These are phyloP conservation scores for Euzetes globulus DNA, from an alignment of 2,888 invertebrate genomes.

Conservation along the genomic window DNA sequence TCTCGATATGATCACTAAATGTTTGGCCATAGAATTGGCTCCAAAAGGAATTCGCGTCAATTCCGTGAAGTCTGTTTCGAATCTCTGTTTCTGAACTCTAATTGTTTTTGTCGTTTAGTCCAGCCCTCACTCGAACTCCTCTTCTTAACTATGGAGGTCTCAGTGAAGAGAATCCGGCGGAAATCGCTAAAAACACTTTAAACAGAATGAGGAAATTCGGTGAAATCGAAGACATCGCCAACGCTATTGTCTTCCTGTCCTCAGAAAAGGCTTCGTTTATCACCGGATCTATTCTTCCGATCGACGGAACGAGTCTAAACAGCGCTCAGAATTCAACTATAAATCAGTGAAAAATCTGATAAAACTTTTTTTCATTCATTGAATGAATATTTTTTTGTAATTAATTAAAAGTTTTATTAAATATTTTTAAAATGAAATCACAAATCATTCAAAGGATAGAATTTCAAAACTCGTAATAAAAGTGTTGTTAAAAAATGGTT, in stretches of 20 bases:
- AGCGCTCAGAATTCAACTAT: neutral
- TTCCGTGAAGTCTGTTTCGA: neutral
- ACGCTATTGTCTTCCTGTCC: neutral
- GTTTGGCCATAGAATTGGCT: conserved; percentile 22
- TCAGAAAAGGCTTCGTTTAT: conserved; percentile 25
- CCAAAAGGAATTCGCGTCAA: conserved; percentile 27
- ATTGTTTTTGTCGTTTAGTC: neutral
- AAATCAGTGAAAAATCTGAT: too few relatives aligned
- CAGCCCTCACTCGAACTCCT: neutral
- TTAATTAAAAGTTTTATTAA: too few relatives aligned
- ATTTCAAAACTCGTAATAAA: neutral
- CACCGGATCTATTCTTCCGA: neutral
- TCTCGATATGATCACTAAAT: conserved; percentile 27
- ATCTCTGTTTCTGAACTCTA: neutral
- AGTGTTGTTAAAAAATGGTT: too few relatives aligned
- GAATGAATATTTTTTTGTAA: too few relatives aligned
- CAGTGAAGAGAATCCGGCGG: neutral
- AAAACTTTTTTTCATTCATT: too few relatives aligned
- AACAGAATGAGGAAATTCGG: neutral
- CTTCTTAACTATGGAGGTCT: neutral
- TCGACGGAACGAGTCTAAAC: neutral
- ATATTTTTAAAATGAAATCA: too few relatives aligned
- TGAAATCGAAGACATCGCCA: neutral
- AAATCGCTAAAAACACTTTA: neutral
- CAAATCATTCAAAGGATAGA: too few relatives aligned